Conservation (phyloP, 1,140 invertebrate genomes). For the Drosophila kurseongensis region DNA sequence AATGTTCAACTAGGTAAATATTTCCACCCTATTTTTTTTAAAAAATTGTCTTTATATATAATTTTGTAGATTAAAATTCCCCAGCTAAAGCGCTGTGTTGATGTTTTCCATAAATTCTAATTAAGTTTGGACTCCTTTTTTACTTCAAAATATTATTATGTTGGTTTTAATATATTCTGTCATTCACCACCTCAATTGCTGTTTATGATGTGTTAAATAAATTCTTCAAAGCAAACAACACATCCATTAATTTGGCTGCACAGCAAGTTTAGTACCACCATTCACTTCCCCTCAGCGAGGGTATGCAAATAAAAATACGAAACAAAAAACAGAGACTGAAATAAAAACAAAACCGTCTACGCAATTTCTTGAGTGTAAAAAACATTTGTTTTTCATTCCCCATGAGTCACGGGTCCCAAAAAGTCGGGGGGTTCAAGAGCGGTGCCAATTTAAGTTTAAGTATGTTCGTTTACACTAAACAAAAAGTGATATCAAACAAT, state of each 20-base stretch:
- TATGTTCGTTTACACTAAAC: background rate
- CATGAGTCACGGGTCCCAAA: constrained; percentile 33
- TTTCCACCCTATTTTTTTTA: too few relatives aligned
- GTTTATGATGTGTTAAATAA: background rate
- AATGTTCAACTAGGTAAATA: too few relatives aligned
- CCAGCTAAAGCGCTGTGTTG: too few relatives aligned
- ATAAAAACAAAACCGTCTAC: constrained; percentile 32
- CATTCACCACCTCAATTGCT: background rate
- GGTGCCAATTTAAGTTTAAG: constrained; percentile 23
- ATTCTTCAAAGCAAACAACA: constrained; percentile 14
- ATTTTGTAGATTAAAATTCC: too few relatives aligned
- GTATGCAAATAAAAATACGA: constrained; percentile 35
- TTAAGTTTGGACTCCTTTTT: too few relatives aligned
- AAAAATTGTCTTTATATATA: too few relatives aligned
- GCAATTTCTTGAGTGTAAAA: constrained; percentile 40
- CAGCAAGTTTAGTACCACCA: constrained; percentile 17
- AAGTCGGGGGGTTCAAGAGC: constrained; percentile 24
- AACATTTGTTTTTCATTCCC: constrained; percentile 22
- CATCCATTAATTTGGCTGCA: constrained; percentile 10
- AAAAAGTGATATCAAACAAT: too few relatives aligned
- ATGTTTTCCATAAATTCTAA: too few relatives aligned
- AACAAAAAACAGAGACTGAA: constrained; percentile 26
- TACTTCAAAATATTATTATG: too few relatives aligned
- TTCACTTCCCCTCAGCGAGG: background rate
- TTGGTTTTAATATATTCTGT: background rate